Evolutionary conservation across 2,888 invertebrate genomes (phyloP), one percentile per base, ranked within the genome.

Genomic region (Orthosia gothica): DNA sequence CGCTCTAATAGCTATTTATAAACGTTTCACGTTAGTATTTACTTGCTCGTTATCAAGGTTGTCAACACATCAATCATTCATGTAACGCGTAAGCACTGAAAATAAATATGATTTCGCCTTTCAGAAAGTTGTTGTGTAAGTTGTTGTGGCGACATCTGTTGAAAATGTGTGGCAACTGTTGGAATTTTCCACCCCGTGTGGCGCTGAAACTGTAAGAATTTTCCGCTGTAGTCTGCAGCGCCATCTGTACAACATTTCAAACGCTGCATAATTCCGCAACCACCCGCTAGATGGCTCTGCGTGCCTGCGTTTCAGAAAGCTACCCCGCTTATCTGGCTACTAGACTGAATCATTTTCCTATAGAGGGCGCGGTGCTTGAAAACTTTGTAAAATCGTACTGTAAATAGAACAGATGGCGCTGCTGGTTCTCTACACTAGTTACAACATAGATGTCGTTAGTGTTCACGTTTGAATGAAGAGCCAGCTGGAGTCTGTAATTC

Each of bases 231-330:
- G 1, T 11, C 57, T 23, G 20, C 11, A 59, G 50, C 84, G 84
- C 84, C 82, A 76, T 76, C 82, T 84, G 18, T 65, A 26, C 16
- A 26, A 23, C 4, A n/a, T 55, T 47, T 32, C 1, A 5, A 0
- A n/a, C 55, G 13, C 32, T 54, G 50, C 18, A 26, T 58, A 59
- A 59, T 67, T 61, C 32, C 16, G 7, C 63, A 40, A 69, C 86
- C 73, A 81, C 83, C 79, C 86, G 65, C 68, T 76, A 87, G 86
- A 79, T 85, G 82, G 63, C 85, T 74, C 55, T 72, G 45, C 0
- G 9, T 52, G 15, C 26, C 9, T 47, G 18, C 7, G 20, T 63
- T 52, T 32, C n/a, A 26, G 26, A 32, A 40, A 55, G 5, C 13
- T 49, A 20, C 23, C 9, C 20, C 2, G 2, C 18, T n/a, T 49